Base-by-base conservation (phyloP, 1,140 invertebrate species). In the Sweltsa coloradensis region DNA sequence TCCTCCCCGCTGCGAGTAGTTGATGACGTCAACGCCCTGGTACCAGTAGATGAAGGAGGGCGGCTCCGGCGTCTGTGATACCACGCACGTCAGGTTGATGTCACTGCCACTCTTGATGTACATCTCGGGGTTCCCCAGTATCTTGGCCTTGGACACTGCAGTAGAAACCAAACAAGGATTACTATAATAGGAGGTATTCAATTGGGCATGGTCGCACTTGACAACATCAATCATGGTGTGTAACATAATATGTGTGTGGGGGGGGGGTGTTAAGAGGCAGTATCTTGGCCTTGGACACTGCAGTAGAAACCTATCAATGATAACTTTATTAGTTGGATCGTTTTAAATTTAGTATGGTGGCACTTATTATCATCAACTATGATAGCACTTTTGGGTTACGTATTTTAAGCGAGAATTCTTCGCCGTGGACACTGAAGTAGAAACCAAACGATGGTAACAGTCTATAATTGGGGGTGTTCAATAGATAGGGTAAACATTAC, bases 1-100 rank as follows among this genome's bases (percentile, higher is more conserved):
- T 34, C 86, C 82, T 27, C 85, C 81, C 13, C 85, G 73, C 56
- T 85, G 78, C 41, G 83, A 85, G 64, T 91, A 90, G 70, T 90
- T 91, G 61, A 91, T 85, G 50, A 92, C 83, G 60, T 85, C 76
- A 9, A 77, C 77, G 36, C 85, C 87, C 54, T 85, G 82, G 64
- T 90, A 89, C 89, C 89, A 92, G 64, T 89, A 88, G 63, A 93
- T 90, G 66, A 88, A 90, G 55, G 78, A 79, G 29, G 88, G 88
- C n/a, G 87, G 86, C 52, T 87, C 85, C 0, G 88, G 85, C 22
- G 85, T 86, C 61, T 89, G 81, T 51, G 79, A 72, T 5, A 89
- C 86, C 50, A 86, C 74, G 67, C 89, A 91, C 41, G 87, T 91
- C 55, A 92, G 73, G 69, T 90, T 91, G 61, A 92, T 89, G 70